Conservation (phyloP, 2,888 invertebrate species). For the Priocnemis perturbator region DNA sequence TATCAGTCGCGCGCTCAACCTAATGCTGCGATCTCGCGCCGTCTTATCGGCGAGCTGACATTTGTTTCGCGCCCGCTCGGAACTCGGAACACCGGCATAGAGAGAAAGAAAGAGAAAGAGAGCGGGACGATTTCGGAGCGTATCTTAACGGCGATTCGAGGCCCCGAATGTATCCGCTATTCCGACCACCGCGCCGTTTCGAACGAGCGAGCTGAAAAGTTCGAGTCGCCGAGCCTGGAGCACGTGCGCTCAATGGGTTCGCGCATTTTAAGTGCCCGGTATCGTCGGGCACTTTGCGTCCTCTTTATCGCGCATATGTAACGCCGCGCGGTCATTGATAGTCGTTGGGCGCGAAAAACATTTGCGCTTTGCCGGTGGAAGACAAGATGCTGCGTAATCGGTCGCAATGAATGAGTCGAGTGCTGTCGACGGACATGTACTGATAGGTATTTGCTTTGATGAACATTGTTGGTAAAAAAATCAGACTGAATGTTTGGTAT, state of each 20-base stretch:
- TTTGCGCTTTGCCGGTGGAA: too few relatives aligned
- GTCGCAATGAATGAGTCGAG: too few relatives aligned
- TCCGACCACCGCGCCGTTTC: slow-evolving; percentile 27
- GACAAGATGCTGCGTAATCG: too few relatives aligned
- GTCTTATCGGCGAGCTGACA: slow-evolving; percentile 33
- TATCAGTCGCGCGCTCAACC: too few relatives aligned
- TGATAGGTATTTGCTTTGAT: too few relatives aligned
- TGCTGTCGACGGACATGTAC: too few relatives aligned
- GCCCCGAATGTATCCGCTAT: slow-evolving; percentile 30
- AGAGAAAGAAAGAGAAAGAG: neutral
- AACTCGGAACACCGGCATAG: neutral
- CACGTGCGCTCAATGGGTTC: slow-evolving; percentile 37
- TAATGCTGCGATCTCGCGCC: slow-evolving; percentile 1
- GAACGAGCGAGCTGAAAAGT: slow-evolving; percentile 10
- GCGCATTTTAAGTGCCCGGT: slow-evolving; percentile 37
- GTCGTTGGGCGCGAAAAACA: too few relatives aligned
- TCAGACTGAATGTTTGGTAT: too few relatives aligned
- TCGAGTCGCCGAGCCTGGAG: slow-evolving; percentile 29
- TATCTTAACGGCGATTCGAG: slow-evolving; percentile 38
- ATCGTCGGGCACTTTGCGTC: slow-evolving; percentile 21
- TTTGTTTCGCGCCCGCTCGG: slow-evolving; percentile 15
- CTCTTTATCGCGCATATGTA: neutral
- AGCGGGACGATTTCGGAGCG: slow-evolving; percentile 23
- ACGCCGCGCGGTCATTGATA: neutral
- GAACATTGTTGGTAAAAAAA: too few relatives aligned